Evolutionary conservation across 2,113 vertebrate species (phyloP).

Genomic region (Actenoides lindsayi): DNA sequence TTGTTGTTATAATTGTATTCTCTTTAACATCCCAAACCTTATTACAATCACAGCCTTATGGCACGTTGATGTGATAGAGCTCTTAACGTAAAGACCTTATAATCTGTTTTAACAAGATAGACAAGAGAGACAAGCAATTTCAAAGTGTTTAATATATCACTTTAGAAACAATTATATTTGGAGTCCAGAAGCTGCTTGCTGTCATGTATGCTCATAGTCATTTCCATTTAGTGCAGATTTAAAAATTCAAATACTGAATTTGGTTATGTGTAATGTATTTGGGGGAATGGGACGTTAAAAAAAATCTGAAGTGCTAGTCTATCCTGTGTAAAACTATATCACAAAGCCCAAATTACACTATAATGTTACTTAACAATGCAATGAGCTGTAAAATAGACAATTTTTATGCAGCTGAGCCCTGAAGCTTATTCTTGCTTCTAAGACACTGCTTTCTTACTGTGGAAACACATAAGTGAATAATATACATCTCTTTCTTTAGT

Average conservation of each 20-base stretch:
- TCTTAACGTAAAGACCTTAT: neutral
- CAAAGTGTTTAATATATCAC: neutral
- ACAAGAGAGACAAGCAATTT: neutral
- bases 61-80: neutral
- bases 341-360: conserved; percentile 18
- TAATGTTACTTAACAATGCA: conserved; percentile 58
- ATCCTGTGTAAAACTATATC: conserved; percentile 10
- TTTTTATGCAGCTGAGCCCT: conserved; percentile 58
- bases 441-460: conserved; percentile 18
- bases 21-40: neutral
- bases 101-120: conserved; percentile 4
- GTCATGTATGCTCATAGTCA: neutral
- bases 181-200: neutral
- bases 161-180: conserved; percentile 1
- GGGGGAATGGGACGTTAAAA: neutral
- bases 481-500: conserved; percentile 15
- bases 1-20: neutral
- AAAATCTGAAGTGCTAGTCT: neutral
- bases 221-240: conserved; percentile 26
- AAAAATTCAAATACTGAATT: conserved; percentile 50
- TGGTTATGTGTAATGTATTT: neutral
- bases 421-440: conserved; percentile 30
- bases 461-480: conserved; percentile 39
- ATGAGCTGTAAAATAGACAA: conserved; percentile 61
- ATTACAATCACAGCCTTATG: neutral